phyloP scores from a whole-genome alignment of 2,888 invertebrate species.

The Galerucella calmariensis region DNA sequence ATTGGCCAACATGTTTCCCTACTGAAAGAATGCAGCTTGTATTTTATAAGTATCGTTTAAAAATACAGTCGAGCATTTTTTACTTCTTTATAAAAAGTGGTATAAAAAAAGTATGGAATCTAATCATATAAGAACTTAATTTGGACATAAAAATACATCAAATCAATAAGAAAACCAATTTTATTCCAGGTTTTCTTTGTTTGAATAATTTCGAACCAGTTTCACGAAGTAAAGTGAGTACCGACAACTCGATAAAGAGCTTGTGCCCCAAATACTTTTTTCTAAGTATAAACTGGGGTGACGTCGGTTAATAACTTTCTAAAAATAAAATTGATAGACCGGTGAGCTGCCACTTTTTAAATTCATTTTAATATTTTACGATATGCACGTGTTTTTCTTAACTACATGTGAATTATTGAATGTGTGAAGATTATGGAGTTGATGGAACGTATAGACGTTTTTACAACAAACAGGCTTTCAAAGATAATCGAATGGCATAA shows the following conservation, averaged over 20 bases:
- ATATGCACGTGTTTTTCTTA: slow-evolving; percentile 43
- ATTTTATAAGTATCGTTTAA: slow-evolving; percentile 2
- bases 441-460: slow-evolving; percentile 19
- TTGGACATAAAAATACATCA: too few relatives aligned
- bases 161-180: too few relatives aligned
- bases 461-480: slow-evolving; percentile 26
- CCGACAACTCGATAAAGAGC: neutral
- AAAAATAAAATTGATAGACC: slow-evolving; percentile 47
- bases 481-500: slow-evolving; percentile 3
- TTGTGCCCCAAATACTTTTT: slow-evolving; percentile 23
- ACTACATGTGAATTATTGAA: slow-evolving; percentile 27
- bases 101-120: too few relatives aligned
- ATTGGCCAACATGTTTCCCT: slow-evolving; percentile 9
- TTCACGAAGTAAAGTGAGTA: neutral
- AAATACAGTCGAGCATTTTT: slow-evolving; percentile 2
- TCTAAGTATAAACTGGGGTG: slow-evolving; percentile 47
- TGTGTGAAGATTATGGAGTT: slow-evolving; percentile 15
- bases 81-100: neutral
- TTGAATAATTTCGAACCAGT: neutral
- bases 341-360: slow-evolving; percentile 49
- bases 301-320: slow-evolving; percentile 45
- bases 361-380: slow-evolving; percentile 52
- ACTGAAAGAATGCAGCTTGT: slow-evolving; percentile 6
- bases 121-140: too few relatives aligned
- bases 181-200: too few relatives aligned